Evolutionary conservation across 2,113 vertebrate genomes (phyloP).

Genomic region (Pampusana beccarii): DNA sequence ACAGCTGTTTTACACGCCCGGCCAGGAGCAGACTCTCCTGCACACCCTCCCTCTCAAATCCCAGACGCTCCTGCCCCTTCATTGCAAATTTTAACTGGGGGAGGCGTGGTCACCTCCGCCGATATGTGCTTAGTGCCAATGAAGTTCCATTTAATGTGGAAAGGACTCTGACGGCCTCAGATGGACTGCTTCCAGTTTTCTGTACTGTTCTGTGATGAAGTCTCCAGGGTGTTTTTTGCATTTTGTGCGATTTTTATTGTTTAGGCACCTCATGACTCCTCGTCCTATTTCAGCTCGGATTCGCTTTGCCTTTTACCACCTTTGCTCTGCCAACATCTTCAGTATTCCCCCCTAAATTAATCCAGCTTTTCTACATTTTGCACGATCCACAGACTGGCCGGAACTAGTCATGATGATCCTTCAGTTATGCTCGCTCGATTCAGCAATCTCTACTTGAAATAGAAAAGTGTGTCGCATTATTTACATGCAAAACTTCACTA

Average conservation of each 20-base stretch:
- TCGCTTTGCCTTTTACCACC: not conserved
- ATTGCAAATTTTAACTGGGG: not conserved
- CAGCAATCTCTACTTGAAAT: not conserved
- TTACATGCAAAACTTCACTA: rapidly evolving
- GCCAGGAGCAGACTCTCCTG: not conserved
- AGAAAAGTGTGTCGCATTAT: rapidly evolving
- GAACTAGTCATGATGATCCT: rapidly evolving
- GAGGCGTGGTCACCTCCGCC: not conserved
- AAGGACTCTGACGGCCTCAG: not conserved
- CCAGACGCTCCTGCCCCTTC: not conserved
- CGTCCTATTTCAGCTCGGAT: not conserved
- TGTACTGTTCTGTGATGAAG: not conserved
- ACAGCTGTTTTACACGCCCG: not conserved
- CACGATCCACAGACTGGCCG: not conserved
- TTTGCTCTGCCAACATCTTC: not conserved
- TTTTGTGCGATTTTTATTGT: not conserved
- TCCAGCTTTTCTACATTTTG: not conserved
- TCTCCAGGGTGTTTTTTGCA: not conserved
- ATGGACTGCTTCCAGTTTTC: not conserved
- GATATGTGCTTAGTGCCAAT: not conserved
- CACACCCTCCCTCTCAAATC: not conserved
- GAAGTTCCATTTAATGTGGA: not conserved
- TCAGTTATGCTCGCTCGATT: not conserved
- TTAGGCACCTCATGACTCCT: not conserved
- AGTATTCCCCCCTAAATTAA: too few relatives aligned